Percentiles rank a stretch among this genome's conserved stretches.
phyloP scores from a whole-genome alignment of 1,140 invertebrate species.

The Rhyacophila brunnea region DNA sequence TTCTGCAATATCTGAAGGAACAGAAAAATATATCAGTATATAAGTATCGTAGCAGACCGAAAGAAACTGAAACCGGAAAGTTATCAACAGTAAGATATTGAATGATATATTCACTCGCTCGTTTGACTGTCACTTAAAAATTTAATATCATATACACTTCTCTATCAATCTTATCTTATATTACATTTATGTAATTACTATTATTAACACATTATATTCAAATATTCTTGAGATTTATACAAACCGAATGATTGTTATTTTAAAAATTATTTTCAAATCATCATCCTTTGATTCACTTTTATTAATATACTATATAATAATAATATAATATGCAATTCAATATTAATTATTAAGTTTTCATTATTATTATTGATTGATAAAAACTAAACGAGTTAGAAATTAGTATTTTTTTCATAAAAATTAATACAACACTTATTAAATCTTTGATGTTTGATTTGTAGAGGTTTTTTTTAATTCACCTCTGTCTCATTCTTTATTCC shows the following conservation, averaged over 20 bases:
- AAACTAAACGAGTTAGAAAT: background rate
- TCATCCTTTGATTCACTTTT: conserved; percentile 9
- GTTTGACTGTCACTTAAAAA: conserved; percentile 11
- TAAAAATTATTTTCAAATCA: conserved; percentile 3
- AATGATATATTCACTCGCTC: background rate
- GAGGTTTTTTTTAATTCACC: background rate
- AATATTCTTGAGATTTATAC: conserved; percentile 10
- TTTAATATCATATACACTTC: conserved; percentile 19
- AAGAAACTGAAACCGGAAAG: too few relatives aligned
- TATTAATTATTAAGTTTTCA: conserved; percentile 2
- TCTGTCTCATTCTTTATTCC: too few relatives aligned
- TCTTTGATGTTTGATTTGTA: conserved; percentile 3
- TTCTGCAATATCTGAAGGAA: too few relatives aligned
- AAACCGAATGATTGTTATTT: conserved; percentile 4
- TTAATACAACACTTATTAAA: background rate
- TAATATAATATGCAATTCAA: conserved; percentile 3
- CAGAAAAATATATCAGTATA: too few relatives aligned
- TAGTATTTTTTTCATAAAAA: background rate
- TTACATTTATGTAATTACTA: conserved; percentile 6
- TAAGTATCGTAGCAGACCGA: too few relatives aligned
- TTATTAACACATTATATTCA: background rate
- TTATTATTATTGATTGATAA: conserved; percentile 1
- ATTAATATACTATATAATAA: conserved; percentile 2
- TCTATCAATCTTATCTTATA: conserved; percentile 4
- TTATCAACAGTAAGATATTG: background rate